Evolutionary conservation across 2,888 invertebrate species (phyloP).

Genomic region (Branchipolynoe longqiensis): DNA sequence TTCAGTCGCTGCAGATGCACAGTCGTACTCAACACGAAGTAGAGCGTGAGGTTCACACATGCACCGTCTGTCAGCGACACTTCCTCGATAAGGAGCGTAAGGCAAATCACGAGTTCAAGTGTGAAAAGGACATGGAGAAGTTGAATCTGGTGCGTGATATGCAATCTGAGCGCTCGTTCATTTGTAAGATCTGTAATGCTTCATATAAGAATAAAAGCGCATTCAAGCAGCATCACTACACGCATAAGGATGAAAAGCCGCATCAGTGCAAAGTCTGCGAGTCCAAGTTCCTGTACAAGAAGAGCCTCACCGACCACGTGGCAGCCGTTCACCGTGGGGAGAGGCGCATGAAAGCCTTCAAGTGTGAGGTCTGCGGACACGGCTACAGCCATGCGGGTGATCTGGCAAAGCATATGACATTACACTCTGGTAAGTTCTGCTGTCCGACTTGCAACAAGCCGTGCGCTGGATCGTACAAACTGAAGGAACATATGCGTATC

Average conservation of each 20-base stretch:
- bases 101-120: conserved; percentile 21
- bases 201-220: conserved; percentile 38
- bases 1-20: conserved; percentile 50
- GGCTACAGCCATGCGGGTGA: conserved; percentile 64
- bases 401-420: conserved; percentile 62
- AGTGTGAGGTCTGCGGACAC: conserved; percentile 64
- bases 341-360: conserved; percentile 62
- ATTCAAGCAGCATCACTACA: conserved; percentile 49
- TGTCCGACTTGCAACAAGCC: conserved; percentile 44
- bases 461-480: conserved; percentile 45
- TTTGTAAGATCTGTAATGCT: conserved; percentile 37
- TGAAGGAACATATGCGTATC: conserved; percentile 49
- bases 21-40: conserved; percentile 23
- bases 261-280: conserved; percentile 45
- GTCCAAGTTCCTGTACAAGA: conserved; percentile 21
- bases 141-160: background rate
- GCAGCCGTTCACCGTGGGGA: conserved; percentile 65
- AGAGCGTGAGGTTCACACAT: conserved; percentile 16
- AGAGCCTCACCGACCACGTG: conserved; percentile 60
- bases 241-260: conserved; percentile 55
- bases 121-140: conserved; percentile 47
- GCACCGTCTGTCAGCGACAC: background rate
- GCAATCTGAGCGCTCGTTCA: conserved; percentile 10
- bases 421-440: conserved; percentile 37
- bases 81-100: conserved; percentile 42